A percentile compares a stretch with the other conserved stretches of the same genome.
Conservation (phyloP, 2,888 invertebrate species). For the Thereva nobilitata region DNA sequence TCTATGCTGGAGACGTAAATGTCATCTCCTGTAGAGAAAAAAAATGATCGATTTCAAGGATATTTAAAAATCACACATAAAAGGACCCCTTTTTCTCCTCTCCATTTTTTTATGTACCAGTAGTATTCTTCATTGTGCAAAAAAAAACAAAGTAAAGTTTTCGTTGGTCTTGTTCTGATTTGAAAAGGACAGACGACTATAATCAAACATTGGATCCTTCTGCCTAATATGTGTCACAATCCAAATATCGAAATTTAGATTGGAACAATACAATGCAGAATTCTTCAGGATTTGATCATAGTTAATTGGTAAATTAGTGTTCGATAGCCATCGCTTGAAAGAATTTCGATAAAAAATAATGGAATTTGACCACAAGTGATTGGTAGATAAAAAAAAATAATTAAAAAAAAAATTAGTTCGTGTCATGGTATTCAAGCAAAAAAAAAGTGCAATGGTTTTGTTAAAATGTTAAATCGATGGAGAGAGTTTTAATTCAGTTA, state of each 20-base stretch:
- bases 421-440: constrained; percentile 26
- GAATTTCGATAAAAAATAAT: not conserved
- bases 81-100: not conserved
- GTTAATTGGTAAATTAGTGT: constrained; percentile 14
- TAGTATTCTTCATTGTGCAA: constrained; percentile 11
- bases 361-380: constrained; percentile 31
- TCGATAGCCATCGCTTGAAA: constrained; percentile 22
- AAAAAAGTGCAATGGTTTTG: constrained; percentile 4
- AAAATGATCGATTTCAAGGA: not conserved
- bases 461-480: not conserved
- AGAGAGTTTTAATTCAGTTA: too few species aligned
- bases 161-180: constrained; percentile 23
- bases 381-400: constrained; percentile 13
- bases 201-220: constrained; percentile 16
- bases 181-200: constrained; percentile 20
- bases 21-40: constrained; percentile 14
- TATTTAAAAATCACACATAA: too few species aligned
- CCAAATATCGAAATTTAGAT: too few species aligned
- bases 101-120: not conserved
- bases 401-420: not conserved
- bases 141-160: not conserved
- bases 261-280: not conserved
- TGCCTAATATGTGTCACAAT: not conserved
- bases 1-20: constrained; percentile 24
- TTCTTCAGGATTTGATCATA: constrained; percentile 25